phyloP scores from a whole-genome alignment of 2,113 vertebrate genomes.

The Nibea albiflora region DNA sequence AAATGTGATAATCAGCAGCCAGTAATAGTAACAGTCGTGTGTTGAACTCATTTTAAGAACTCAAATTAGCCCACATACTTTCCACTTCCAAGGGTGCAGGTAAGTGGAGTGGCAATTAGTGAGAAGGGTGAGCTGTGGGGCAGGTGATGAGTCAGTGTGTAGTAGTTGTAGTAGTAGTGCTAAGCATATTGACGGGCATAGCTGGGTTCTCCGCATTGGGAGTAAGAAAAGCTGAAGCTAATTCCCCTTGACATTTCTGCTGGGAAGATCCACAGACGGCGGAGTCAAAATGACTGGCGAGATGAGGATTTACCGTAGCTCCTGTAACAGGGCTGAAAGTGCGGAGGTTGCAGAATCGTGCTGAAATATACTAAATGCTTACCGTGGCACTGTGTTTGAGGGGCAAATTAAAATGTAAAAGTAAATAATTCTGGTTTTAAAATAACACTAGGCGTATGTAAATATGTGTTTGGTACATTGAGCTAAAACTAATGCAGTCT shows the following conservation, averaged over 20 bases:
- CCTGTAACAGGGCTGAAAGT: neutral
- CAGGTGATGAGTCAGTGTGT: constrained; percentile 7
- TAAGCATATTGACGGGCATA: neutral
- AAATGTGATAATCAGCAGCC: neutral
- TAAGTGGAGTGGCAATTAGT: constrained; percentile 14
- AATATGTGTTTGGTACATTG: neutral
- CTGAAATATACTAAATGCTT: constrained; percentile 10
- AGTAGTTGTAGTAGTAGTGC: neutral
- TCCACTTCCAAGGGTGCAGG: neutral
- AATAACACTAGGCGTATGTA: neutral
- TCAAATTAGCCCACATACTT: neutral
- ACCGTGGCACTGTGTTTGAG: neutral
- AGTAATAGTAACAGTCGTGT: neutral
- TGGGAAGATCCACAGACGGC: neutral
- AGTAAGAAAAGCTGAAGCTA: neutral
- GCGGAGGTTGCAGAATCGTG: constrained; percentile 1
- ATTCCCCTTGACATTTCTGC: constrained; percentile 6
- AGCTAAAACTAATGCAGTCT: neutral
- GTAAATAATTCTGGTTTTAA: neutral
- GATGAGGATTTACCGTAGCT: constrained; percentile 14
- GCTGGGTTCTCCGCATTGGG: neutral
- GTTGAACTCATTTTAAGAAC: neutral
- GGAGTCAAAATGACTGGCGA: neutral
- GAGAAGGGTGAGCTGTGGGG: neutral
- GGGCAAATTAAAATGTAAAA: neutral